These are phyloP conservation scores for Lasioglossum oenotherae DNA, from an alignment of 2,888 invertebrate species.

Conservation along the genomic window DNA sequence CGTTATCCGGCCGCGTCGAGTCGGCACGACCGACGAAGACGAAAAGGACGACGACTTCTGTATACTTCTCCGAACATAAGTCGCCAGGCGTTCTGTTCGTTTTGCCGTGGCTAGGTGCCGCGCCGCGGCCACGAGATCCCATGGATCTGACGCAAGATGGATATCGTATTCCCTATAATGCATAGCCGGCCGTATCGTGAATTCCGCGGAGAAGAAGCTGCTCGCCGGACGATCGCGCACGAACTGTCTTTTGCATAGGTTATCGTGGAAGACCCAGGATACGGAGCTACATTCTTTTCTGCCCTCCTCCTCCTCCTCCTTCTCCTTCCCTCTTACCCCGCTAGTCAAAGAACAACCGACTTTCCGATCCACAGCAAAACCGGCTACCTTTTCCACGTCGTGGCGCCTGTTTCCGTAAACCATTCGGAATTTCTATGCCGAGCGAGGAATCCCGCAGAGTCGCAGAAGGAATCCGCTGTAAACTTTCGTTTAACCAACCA, in stretches of 20 bases:
- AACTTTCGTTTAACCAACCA: conserved; percentile 27
- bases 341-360: background rate
- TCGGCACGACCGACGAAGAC: conserved; percentile 25
- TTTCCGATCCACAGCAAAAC: conserved; percentile 1
- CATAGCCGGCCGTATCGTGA: conserved; percentile 67
- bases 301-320: background rate
- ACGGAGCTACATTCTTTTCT: conserved; percentile 47
- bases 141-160: conserved; percentile 71
- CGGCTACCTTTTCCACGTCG: conserved; percentile 25
- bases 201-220: conserved; percentile 63
- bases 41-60: conserved; percentile 55
- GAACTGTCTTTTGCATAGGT: conserved; percentile 73
- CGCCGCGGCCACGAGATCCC: conserved; percentile 63
- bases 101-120: conserved; percentile 60
- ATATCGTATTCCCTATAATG: conserved; percentile 74
- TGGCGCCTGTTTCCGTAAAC: conserved; percentile 23
- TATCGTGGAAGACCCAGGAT: conserved; percentile 67
- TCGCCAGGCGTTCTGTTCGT: conserved; percentile 45
- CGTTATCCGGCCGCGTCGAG: conserved; percentile 15
- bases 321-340: background rate
- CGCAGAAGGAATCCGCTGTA: conserved; percentile 10
- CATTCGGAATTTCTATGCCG: background rate
- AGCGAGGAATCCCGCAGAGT: conserved; percentile 16
- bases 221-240: conserved; percentile 45
- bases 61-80: conserved; percentile 45